Base-by-base conservation (phyloP, 2,113 vertebrate species). In the Podilymbus podiceps region DNA sequence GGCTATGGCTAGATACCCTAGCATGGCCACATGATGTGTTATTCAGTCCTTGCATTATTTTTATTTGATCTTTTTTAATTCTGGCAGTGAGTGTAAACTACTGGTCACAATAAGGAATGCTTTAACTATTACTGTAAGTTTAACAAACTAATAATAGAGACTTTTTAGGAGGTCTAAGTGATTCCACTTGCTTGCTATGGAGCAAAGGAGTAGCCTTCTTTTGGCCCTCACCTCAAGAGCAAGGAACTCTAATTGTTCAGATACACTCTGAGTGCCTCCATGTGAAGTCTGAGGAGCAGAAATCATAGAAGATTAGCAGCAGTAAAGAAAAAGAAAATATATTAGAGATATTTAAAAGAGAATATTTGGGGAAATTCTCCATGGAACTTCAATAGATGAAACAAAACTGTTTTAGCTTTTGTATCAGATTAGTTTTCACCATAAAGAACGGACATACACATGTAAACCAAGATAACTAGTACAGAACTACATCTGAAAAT, bases 11-110 rank as follows among this genome's bases (percentile, higher is more conserved):
- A 62, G 25, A 62, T 23, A 30, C 2, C 18, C 27, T 9, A 14
- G 18, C 13, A 5, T 1, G 2, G n/a, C 12, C 25, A 14, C 8
- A 2, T 8, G 13, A 28, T 38, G 33, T 7, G 10, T 31, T 27
- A 35, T 10, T 25, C 47, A 49, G 46, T 21, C 24, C 60, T 4
- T 31, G 30, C 21, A 55, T 35, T 5, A 15, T 38, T 66, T 84
- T 53, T 31, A 53, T 30, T 42, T 55, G 46, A 24, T 42, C 30
- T 27, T 88, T 80, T 67, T 33, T 15, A 50, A 31, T 66, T 35
- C 25, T 74, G 16, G 13, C 28, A 35, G 20, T 14, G 9, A 49
- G 11, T 16, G 12, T 44, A 58, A 63, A 44, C 59, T 66, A 73
- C 40, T 24, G 5, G 17, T 73, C 66, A 59, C 59, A 80, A 22